Base-by-base conservation (phyloP, 2,797 vertebrate species). In the Peromyscus aztecus region DNA sequence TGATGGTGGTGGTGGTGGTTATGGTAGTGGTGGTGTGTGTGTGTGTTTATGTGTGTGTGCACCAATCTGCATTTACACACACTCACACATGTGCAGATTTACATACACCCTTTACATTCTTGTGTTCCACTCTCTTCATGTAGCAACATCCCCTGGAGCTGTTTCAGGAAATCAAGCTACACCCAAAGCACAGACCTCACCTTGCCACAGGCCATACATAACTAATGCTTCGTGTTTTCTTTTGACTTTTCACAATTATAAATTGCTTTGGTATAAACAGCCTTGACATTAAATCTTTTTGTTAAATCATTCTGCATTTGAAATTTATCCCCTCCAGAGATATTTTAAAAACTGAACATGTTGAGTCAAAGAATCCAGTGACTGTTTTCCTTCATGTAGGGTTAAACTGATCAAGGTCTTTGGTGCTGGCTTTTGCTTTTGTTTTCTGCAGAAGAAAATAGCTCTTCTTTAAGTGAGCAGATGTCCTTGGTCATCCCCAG, bases 231-330 rank as follows among this genome's bases (percentile, higher is more conserved):
- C 57, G 0, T 49, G 29, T 90, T 81, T 67, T 84, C 93, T 59
- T 78, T 85, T 11, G 3, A 0, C 43, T 73, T 78, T 90, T 81
- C 69, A 91, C 94, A 43, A 49, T 86, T 69, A 86, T 43, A 84
- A 89, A 91, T 94, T 82, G 75, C 83, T 94, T 78, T 43, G 61
- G 83, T 76, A 69, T 67, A 78, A 91, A 69, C 82, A 89, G 73
- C 83, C 90, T 93, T 29, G 61, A 67, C 34, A 37, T 84, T 43
- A 81, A 73, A 57, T 75, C 71, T 88, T 86, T 89, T 61, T 89
- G 71, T 81, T 37, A 85, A 73, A 49, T 67, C 55, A 80, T 78
- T 87, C 43, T 71, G 4, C 78, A 31, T 88, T 84, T 76, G 89
- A 84, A 81, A 84, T 37, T 90, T 89, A 82, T 95, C 40, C 89